A percentile compares a stretch with the other conserved stretches of the same genome.
Evolutionary conservation across 2,888 invertebrate species (phyloP).

Genomic region (Serrognathus titanus): DNA sequence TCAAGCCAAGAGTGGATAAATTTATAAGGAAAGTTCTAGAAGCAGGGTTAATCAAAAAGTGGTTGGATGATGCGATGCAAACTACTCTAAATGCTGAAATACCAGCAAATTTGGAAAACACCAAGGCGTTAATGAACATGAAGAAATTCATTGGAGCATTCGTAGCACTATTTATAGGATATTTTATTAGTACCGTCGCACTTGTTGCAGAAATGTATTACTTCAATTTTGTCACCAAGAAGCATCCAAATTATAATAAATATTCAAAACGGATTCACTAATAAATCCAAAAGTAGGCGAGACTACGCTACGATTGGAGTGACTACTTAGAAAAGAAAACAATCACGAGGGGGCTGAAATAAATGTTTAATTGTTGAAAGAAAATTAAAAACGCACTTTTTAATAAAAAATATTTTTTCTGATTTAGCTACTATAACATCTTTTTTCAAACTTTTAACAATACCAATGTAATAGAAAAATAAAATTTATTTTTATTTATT

Average conservation of each 20-base stretch:
- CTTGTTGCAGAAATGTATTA: conserved; percentile 63
- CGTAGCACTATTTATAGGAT: conserved; percentile 69
- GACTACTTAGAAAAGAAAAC: no score
- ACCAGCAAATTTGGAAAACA: conserved; percentile 48
- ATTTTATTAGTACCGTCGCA: conserved; percentile 56
- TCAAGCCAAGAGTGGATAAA: conserved; percentile 66
- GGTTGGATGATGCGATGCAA: conserved; percentile 72
- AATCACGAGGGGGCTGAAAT: no score
- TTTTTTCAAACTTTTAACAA: no score
- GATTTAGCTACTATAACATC: no score
- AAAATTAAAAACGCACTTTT: no score
- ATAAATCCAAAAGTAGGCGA: background rate
- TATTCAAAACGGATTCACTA: conserved; percentile 49
- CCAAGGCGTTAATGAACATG: conserved; percentile 74
- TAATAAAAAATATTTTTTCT: no score
- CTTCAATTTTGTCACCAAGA: conserved; percentile 63
- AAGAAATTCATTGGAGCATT: conserved; percentile 76
- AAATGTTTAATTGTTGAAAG: no score
- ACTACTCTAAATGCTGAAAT: conserved; percentile 56
- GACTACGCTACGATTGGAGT: no score
- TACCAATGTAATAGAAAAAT: no score
- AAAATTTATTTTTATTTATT: no score
- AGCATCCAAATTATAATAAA: conserved; percentile 69
- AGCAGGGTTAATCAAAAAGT: conserved; percentile 73
- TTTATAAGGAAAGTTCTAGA: conserved; percentile 67